Evolutionary conservation across 1,140 invertebrate genomes (phyloP).

Genomic region (Drosophila ercepeae): DNA sequence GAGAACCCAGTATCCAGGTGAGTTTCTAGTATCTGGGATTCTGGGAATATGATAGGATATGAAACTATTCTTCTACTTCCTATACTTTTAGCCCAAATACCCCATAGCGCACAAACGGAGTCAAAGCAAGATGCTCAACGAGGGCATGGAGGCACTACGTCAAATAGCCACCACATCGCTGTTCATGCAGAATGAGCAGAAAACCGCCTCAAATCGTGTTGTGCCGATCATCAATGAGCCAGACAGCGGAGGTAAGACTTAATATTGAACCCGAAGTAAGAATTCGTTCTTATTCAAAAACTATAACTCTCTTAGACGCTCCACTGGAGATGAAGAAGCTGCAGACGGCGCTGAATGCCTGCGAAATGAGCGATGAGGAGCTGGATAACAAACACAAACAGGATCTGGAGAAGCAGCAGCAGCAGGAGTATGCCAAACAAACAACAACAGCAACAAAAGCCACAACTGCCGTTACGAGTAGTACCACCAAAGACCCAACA

Average conservation of each 20-base stretch:
- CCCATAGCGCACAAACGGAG: constrained; percentile 79
- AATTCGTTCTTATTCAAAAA: neutral
- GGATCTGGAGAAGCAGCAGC: constrained; percentile 19
- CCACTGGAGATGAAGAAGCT: constrained; percentile 79
- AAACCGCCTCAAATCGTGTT: constrained; percentile 70
- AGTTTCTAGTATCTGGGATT: neutral
- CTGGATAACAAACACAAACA: constrained; percentile 21
- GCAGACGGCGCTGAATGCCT: constrained; percentile 72
- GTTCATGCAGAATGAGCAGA: constrained; percentile 83
- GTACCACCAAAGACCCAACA: constrained; percentile 69
- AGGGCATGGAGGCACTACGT: constrained; percentile 83
- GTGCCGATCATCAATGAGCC: constrained; percentile 83
- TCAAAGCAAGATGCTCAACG: constrained; percentile 83
- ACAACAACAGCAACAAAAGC: constrained; percentile 30
- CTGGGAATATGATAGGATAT: too few species aligned
- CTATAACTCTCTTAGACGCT: constrained; percentile 34
- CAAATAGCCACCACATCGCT: constrained; percentile 83
- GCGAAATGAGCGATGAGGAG: constrained; percentile 78
- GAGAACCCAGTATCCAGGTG: constrained; percentile 70
- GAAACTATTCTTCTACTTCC: too few species aligned
- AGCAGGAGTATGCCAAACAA: constrained; percentile 61
- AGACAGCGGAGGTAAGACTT: constrained; percentile 48
- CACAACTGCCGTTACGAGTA: constrained; percentile 79
- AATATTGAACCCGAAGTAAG: neutral
- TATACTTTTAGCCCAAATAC: constrained; percentile 65